Evolutionary conservation across 2,797 vertebrate genomes (phyloP), one percentile per base, ranked within the genome.

Genomic region (Poeciliopsis gracilis): DNA sequence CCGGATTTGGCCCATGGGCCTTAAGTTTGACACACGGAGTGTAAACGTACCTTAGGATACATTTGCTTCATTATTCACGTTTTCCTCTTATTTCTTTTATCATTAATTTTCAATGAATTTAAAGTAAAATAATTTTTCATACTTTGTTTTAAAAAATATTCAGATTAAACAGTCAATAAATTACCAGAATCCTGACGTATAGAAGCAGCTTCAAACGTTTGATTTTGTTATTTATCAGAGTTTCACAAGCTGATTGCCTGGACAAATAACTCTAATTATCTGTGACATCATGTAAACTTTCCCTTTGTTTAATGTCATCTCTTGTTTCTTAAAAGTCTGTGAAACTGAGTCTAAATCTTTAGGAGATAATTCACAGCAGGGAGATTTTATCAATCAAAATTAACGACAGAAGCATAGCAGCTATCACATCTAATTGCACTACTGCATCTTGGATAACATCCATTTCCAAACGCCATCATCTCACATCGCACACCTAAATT

Each of bases 391-490:
- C 82, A 82, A 71, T 72, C 55, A 72, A 36, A 57, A 36, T 87
- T 87, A 88, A 88, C 43, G 49, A 88, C 70, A 73, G 88, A 81
- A 82, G 82, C 78, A 76, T 41, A 61, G 83, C 82, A 75, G 75
- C 83, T 66, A 85, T 86, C 83, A 53, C 16, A 4, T 83, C 77
- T 88, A 84, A 89, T 91, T 84, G 88, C 79, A 70, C 43, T 84
- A 77, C 78, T 82, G 91, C 91, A 88, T 82, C 88, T 85, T 61
- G 53, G 76, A 75, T 82, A 72, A 82, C 76, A 79, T 85, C 87
- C 76, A 84, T 91, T 85, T 86, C 88, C 83, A 77, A 78, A 41
- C 43, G 43, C 74, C 79, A 90, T 88, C 86, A 90, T 91, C 90
- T 89, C 49, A 16, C 59, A 53, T 84, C 87, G 41, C 82, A 79